phyloP scores from a whole-genome alignment of 2,888 invertebrate species.

The Lymantria dispar region DNA sequence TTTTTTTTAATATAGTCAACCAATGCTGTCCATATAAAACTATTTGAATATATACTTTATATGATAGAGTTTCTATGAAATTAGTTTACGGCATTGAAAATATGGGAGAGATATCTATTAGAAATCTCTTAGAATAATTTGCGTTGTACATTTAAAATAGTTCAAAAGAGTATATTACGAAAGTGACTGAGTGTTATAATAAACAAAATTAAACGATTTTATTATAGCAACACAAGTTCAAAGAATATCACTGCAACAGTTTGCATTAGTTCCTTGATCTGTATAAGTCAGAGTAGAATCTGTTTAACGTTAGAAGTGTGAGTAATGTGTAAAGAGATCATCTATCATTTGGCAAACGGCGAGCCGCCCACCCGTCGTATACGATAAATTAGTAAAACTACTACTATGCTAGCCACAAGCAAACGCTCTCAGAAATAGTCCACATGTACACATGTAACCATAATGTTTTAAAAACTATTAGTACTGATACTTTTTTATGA shows the following conservation, averaged over 20 bases:
- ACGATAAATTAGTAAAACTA: slow-evolving; percentile 25
- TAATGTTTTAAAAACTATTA: not conserved
- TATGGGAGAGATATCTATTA: too few relatives aligned
- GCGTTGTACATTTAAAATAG: too few relatives aligned
- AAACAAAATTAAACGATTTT: too few relatives aligned
- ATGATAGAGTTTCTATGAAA: too few relatives aligned
- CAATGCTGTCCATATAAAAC: too few relatives aligned
- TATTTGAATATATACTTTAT: too few relatives aligned
- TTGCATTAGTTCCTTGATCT: slow-evolving; percentile 50
- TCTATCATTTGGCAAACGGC: slow-evolving; percentile 50
- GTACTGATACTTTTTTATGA: not conserved
- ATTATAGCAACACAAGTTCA: slow-evolving; percentile 44
- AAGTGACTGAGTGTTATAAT: too few relatives aligned
- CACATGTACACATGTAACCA: not conserved
- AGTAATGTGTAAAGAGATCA: slow-evolving; percentile 50
- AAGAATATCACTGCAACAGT: slow-evolving; percentile 52
- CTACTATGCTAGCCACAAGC: slow-evolving; percentile 1
- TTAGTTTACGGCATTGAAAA: too few relatives aligned
- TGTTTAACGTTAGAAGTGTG: slow-evolving; percentile 53
- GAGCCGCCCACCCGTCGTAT: slow-evolving; percentile 32
- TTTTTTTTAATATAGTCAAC: too few relatives aligned
- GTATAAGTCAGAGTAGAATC: slow-evolving; percentile 46
- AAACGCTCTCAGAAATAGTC: not conserved
- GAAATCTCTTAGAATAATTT: too few relatives aligned
- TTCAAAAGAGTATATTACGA: too few relatives aligned